Evolutionary conservation across 1,140 invertebrate genomes (phyloP).

Genomic region (Drosophila setifemur): DNA sequence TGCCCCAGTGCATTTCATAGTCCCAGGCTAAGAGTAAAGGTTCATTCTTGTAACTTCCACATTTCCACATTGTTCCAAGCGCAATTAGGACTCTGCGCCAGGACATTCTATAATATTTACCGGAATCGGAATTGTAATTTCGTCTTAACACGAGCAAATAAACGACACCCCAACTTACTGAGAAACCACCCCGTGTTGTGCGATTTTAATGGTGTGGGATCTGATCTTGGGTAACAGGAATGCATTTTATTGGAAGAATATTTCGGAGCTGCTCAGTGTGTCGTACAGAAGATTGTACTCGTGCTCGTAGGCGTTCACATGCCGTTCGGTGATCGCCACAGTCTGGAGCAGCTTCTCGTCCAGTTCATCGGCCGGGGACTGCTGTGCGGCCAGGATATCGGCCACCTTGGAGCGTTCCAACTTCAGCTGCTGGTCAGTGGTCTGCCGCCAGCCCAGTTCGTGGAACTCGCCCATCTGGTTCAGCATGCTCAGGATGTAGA

Average conservation of each 20-base stretch:
- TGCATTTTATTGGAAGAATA: conserved; percentile 92
- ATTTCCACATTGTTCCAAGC: no score
- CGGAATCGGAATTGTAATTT: conserved; percentile 51
- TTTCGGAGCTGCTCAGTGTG: conserved; percentile 95
- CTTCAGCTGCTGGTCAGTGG: conserved; percentile 90
- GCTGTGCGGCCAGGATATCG: conserved; percentile 80
- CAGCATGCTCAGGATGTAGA: conserved; percentile 88
- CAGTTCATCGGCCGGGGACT: conserved; percentile 48
- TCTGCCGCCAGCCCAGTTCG: conserved; percentile 97
- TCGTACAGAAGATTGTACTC: conserved; percentile 96
- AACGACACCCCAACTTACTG: conserved; percentile 14
- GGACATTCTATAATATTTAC: conserved; percentile 36
- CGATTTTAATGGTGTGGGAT: no score
- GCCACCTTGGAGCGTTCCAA: conserved; percentile 86
- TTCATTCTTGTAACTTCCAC: conserved; percentile 19
- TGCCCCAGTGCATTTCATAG: no score
- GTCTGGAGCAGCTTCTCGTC: conserved; percentile 97
- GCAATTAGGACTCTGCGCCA: no score
- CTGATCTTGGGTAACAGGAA: neutral
- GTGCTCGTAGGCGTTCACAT: conserved; percentile 89
- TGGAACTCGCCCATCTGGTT: conserved; percentile 93
- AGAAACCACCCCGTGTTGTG: no score
- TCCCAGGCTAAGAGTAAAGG: neutral
- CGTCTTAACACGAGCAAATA: conserved; percentile 66
- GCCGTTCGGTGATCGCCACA: conserved; percentile 93